Conservation (phyloP, 2,888 invertebrate genomes). For the Athetis lepigone region DNA sequence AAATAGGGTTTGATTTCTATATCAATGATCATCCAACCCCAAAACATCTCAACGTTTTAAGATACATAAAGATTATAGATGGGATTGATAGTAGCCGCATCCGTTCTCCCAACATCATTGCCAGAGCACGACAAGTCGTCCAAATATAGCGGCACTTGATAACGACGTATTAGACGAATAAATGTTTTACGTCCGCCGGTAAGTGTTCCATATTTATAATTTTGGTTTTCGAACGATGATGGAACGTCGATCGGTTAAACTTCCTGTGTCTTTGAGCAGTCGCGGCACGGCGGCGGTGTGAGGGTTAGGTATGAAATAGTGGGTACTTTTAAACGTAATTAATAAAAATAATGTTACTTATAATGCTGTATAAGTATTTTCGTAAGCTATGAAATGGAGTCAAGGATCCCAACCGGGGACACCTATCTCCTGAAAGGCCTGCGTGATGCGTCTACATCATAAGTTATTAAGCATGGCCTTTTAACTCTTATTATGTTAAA, state of each 20-base stretch:
- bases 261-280: conserved; percentile 54
- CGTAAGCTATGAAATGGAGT: no score
- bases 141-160: conserved; percentile 87
- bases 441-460: no score
- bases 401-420: no score
- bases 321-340: conserved; percentile 3
- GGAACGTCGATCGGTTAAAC: conserved; percentile 63
- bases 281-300: conserved; percentile 10
- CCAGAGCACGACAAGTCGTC: conserved; percentile 79
- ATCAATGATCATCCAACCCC: no score
- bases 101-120: conserved; percentile 63
- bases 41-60: no score
- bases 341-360: no score
- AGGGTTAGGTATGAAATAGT: conserved; percentile 13
- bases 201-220: conserved; percentile 84
- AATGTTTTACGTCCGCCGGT: conserved; percentile 83
- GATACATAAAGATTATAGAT: no score
- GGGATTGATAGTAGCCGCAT: conserved; percentile 52
- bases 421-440: no score
- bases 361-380: no score
- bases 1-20: no score
- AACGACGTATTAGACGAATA: conserved; percentile 85
- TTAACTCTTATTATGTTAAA: no score
- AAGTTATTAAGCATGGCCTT: no score
- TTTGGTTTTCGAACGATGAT: conserved; percentile 70